Evolutionary conservation across 2,888 invertebrate genomes (phyloP).

Genomic region (Caenorhabditis doughertyi): DNA sequence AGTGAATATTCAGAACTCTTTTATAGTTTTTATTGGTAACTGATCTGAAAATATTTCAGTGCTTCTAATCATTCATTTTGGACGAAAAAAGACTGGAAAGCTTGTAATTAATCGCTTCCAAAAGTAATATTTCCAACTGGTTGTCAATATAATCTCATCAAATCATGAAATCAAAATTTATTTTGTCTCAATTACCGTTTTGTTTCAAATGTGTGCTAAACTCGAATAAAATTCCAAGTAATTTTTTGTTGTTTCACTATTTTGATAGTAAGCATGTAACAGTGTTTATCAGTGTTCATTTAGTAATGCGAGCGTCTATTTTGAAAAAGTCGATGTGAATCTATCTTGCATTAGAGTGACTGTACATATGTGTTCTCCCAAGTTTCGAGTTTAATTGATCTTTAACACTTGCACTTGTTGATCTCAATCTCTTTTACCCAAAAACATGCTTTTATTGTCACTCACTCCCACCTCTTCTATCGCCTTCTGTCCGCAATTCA

Average conservation of each 20-base stretch:
- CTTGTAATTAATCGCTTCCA: slow-evolving; percentile 32
- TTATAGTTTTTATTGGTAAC: too few species aligned
- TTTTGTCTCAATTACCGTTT: too few species aligned
- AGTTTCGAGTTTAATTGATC: not conserved
- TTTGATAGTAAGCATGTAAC: too few species aligned
- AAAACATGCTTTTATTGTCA: slow-evolving; percentile 4
- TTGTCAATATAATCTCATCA: not conserved
- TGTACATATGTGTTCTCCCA: too few species aligned
- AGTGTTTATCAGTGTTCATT: too few species aligned
- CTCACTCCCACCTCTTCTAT: not conserved
- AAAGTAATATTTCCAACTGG: not conserved
- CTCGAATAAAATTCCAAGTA: too few species aligned
- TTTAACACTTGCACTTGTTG: slow-evolving; percentile 4
- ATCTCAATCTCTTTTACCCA: not conserved
- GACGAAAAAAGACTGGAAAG: slow-evolving; percentile 49
- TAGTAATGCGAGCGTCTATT: too few species aligned
- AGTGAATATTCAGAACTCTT: not conserved
- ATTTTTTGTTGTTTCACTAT: too few species aligned
- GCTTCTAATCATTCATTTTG: slow-evolving; percentile 41
- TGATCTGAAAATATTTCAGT: slow-evolving; percentile 32
- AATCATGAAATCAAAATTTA: too few species aligned
- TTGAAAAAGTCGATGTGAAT: too few species aligned
- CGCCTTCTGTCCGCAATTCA: slow-evolving; percentile 31
- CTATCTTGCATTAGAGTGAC: too few species aligned
- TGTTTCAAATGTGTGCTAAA: too few species aligned